phyloP scores from a whole-genome alignment of 2,797 vertebrate genomes.

The Thamnophis elegans region DNA sequence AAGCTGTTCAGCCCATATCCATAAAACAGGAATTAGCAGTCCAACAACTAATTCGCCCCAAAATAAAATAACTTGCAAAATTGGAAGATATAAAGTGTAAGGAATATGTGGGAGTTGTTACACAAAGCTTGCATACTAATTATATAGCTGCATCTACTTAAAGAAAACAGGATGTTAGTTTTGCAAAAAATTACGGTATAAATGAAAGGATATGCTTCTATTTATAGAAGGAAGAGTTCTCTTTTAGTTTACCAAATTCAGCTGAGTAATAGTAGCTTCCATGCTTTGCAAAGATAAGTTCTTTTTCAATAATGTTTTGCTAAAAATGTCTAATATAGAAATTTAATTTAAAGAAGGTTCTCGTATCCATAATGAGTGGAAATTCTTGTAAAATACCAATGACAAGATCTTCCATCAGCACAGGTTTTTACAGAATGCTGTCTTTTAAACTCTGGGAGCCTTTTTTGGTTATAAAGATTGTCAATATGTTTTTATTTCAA shows the following conservation, averaged over 20 bases:
- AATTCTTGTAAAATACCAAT: conserved; percentile 1
- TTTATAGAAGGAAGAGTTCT: conserved; percentile 59
- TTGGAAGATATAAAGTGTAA: conserved; percentile 18
- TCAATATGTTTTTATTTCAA: background rate
- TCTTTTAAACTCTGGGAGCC: background rate
- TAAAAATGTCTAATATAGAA: conserved; percentile 38
- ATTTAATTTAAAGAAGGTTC: conserved; percentile 5
- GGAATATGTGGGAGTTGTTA: conserved; percentile 19
- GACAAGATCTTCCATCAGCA: background rate
- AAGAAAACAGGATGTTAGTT: conserved; percentile 66
- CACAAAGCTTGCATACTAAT: conserved; percentile 41
- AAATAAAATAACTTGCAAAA: background rate
- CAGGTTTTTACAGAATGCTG: background rate
- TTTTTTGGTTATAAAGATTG: background rate
- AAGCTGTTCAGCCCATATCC: background rate
- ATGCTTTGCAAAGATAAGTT: conserved; percentile 58
- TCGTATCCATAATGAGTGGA: background rate
- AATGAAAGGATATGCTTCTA: conserved; percentile 67
- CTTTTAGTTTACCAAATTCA: conserved; percentile 48
- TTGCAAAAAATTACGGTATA: conserved; percentile 53
- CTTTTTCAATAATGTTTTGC: conserved; percentile 48
- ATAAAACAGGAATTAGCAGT: background rate
- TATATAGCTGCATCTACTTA: conserved; percentile 56
- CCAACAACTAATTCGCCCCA: background rate
- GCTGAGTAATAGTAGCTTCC: conserved; percentile 59